Evolutionary conservation across 2,888 invertebrate species (phyloP), one percentile per base, ranked within the genome.

Genomic region (Platypus cylindrus): DNA sequence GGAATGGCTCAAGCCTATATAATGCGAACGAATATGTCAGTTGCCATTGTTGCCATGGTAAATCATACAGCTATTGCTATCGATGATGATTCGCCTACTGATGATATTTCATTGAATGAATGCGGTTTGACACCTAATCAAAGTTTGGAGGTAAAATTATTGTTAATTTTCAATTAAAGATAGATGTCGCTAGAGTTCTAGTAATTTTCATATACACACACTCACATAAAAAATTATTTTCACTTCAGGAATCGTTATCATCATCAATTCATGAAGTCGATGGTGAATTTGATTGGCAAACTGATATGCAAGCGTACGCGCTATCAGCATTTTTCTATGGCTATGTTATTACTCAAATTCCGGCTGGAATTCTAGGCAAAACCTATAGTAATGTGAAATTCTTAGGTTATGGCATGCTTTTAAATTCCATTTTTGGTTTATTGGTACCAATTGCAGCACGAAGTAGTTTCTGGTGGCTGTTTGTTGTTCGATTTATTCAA

Each of bases 281-380:
- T 48, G 86, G 86, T 4, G 63, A 70, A 30, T 86, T 73, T 52
- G 57, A 61, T 0, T 89, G 89, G 89, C 70, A 70, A 44, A 73
- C 79, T 0, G 73, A 74, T 41, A 55, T 75, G 24, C 89, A 89
- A 55, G 82, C 85, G n/a, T 81, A 81, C 53, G 78, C 91, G 30
- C 64, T 90, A 25, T 85, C 86, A 33, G 83, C 87, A 2, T 91
- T 91, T 64, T 91, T 90, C 71, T 90, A 86, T 53, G 91, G 91
- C 31, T 91, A 91, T 62, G 86, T 91, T 30, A 66, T 90, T 50
- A 89, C 90, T 2, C 78, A 68, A 50, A 83, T 91, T 52, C 87
- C 90, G 2, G 90, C 89, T 54, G 90, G 90, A 31, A 81, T 89
- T 48, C 63, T 94, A 49, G 82, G 93, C 7, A 91, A 90, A 59